phyloP scores from a whole-genome alignment of 2,113 vertebrate genomes.

The Eolophus roseicapilla region DNA sequence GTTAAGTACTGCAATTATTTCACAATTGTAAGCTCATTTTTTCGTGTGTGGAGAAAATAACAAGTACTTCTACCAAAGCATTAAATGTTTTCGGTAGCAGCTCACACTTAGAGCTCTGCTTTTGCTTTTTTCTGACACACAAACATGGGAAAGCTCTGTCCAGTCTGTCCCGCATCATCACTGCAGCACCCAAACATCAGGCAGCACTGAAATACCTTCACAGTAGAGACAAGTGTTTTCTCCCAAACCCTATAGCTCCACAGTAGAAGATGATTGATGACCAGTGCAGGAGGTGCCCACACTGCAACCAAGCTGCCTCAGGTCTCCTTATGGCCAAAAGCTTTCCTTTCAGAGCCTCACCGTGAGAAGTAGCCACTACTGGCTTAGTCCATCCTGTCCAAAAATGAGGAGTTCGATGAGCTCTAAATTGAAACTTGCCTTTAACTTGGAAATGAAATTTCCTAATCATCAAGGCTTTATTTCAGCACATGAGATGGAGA shows the following conservation, averaged over 20 bases:
- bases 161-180: too few species aligned
- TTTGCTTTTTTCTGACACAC: background rate
- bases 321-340: background rate
- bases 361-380: accelerated
- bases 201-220: background rate
- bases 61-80: background rate
- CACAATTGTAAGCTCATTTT: background rate
- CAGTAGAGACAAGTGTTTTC: background rate
- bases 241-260: background rate
- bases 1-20: background rate
- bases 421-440: background rate
- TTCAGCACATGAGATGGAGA: accelerated
- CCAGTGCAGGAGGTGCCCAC: background rate
- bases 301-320: background rate
- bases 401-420: too few species aligned
- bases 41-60: background rate
- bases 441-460: background rate
- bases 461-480: accelerated
- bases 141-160: background rate
- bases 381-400: background rate
- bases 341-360: background rate
- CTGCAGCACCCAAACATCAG: background rate
- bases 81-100: background rate
- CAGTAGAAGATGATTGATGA: background rate
- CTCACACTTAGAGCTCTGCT: background rate